These are phyloP conservation scores for Drosophila lutescens DNA, from an alignment of 2,888 invertebrate species.

Conservation along the genomic window DNA sequence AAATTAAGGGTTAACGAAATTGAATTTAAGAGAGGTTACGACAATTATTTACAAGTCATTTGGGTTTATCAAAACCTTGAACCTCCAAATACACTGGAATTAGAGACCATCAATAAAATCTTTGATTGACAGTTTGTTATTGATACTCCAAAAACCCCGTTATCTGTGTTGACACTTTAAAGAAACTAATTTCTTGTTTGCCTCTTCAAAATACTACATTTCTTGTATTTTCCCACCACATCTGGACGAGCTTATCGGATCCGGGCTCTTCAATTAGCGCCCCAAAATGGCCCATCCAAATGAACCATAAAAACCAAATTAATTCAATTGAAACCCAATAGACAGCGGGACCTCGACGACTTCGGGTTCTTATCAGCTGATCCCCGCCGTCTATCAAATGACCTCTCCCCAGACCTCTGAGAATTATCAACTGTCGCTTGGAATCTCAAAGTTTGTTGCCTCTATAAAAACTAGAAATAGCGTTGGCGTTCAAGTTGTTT, in stretches of 20 bases:
- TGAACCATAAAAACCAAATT: constrained; percentile 48
- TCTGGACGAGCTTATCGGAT: constrained; percentile 37
- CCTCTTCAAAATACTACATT: background rate
- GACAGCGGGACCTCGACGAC: constrained; percentile 17
- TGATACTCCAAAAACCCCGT: constrained; percentile 1
- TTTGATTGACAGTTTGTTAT: constrained; percentile 9
- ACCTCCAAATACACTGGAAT: background rate
- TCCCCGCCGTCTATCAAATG: constrained; percentile 24
- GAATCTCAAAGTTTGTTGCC: constrained; percentile 43
- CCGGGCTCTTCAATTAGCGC: constrained; percentile 49
- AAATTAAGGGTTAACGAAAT: constrained; percentile 2
- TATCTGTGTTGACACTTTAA: constrained; percentile 4
- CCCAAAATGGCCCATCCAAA: constrained; percentile 44
- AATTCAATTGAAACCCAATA: constrained; percentile 51
- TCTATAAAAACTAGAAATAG: constrained; percentile 42
- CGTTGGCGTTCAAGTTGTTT: constrained; percentile 23
- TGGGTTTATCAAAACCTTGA: background rate
- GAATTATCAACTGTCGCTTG: constrained; percentile 46
- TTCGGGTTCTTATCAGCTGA: constrained; percentile 51
- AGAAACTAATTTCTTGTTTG: constrained; percentile 1
- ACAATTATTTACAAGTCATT: background rate
- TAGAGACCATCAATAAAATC: background rate
- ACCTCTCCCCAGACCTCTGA: constrained; percentile 43
- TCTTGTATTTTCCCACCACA: constrained; percentile 17
- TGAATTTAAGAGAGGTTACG: too few species aligned